Evolutionary conservation across 2,888 invertebrate genomes (phyloP).

Genomic region (Zhuqinia jingwanae): DNA sequence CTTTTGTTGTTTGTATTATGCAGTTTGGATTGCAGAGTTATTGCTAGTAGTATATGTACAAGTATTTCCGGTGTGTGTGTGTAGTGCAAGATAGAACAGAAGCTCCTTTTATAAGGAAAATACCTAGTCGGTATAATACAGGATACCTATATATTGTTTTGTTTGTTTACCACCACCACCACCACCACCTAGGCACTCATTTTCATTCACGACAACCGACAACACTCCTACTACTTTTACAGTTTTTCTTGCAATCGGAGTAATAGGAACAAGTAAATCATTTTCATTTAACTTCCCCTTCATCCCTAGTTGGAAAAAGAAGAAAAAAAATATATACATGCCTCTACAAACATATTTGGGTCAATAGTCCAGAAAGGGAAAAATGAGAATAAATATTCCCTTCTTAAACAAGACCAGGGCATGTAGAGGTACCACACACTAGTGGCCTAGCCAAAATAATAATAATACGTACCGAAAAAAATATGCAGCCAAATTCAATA

Average conservation of each 20-base stretch:
- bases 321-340: constrained; percentile 3
- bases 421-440: background rate
- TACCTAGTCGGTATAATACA: too few relatives aligned
- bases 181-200: constrained; percentile 38
- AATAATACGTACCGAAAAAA: too few relatives aligned
- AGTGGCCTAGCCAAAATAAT: too few relatives aligned
- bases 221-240: constrained; percentile 35
- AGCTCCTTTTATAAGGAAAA: background rate
- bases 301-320: background rate
- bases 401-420: background rate
- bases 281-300: constrained; percentile 31
- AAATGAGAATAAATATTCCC: background rate
- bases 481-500: constrained; percentile 11
- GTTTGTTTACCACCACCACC: too few relatives aligned
- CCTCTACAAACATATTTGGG: too few relatives aligned
- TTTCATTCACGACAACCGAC: constrained; percentile 54
- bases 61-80: too few relatives aligned
- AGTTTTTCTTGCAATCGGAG: background rate
- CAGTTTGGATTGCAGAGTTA: too few relatives aligned
- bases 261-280: constrained; percentile 8
- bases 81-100: too few relatives aligned
- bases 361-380: constrained; percentile 72
- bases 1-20: constrained; percentile 31
- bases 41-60: background rate
- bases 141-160: background rate